A percentile compares a stretch with the other conserved stretches of the same genome.
Evolutionary conservation across 2,797 vertebrate species (phyloP).

Genomic region (Phrynocephalus vlangalii): DNA sequence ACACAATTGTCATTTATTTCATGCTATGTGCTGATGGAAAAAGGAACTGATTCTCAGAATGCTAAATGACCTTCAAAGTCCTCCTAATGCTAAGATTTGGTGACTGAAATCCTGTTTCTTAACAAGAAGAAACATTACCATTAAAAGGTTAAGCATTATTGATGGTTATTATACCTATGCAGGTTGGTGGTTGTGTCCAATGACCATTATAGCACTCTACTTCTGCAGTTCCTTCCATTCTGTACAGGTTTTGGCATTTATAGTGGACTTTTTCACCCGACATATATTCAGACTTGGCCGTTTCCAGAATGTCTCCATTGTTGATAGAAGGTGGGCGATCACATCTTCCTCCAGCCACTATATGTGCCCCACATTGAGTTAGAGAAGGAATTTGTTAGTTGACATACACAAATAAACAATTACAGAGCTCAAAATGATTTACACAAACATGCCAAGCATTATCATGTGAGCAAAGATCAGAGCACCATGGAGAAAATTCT

Average conservation of each 20-base stretch:
- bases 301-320: background rate
- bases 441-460: background rate
- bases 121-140: no score
- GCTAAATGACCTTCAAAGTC: no score
- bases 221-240: background rate
- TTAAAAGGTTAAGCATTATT: background rate
- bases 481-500: background rate
- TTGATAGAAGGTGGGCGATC: background rate
- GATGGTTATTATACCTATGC: background rate
- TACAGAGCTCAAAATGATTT: background rate
- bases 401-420: background rate
- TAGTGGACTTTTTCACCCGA: background rate
- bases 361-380: background rate
- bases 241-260: background rate
- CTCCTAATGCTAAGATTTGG: no score
- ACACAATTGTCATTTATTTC: no score
- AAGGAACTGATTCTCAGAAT: no score
- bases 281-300: rapidly evolving
- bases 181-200: background rate
- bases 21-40: no score
- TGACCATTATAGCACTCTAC: background rate
- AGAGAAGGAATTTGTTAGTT: background rate
- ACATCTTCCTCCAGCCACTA: background rate
- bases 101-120: no score
- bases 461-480: background rate